Evolutionary conservation across 2,797 vertebrate genomes (phyloP), one percentile per base, ranked within the genome.

Genomic region (Coregonus ussuriensis): DNA sequence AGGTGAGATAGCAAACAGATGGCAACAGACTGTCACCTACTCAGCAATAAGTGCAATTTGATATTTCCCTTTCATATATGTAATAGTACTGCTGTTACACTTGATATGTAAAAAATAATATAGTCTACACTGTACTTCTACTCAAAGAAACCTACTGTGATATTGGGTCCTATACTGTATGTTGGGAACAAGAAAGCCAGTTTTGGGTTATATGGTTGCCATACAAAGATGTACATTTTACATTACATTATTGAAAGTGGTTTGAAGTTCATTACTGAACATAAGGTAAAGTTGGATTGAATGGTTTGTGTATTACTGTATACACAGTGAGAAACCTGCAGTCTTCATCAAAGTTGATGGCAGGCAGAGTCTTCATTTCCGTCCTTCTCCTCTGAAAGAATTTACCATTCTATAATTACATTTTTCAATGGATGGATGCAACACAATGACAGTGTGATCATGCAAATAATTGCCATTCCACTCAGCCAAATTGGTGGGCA

Each of bases 391-490:
- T 76, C 63, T 82, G 78, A 84, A 80, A 83, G 86, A 93, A 91
- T 93, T 90, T 83, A 47, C 41, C 41, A 47, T 47, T 76, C 83
- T 84, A 86, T 93, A 92, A 95, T 94, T 93, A 89, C 83, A 94
- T 93, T 90, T 88, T 87, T 90, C 81, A 83, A 82, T 88, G 89
- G 80, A 84, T 89, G 91, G 91, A 85, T 92, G 92, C 90, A 89
- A 86, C 91, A 93, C 89, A 93, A 92, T 91, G 89, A 88, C 63
- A 85, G 93, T 89, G 89, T 93, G 88, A 90, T 93, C 93, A 93
- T 91, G 94, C 93, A 93, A 88, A 90, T 94, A 93, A 94, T 93
- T 94, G 91, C 88, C 87, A 90, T 87, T 90, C 87, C 75, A 78
- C 85, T 92, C 65, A 33, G 84, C 77, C 82, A 77, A 82, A 79